Base-by-base conservation (phyloP, 1,140 invertebrate genomes). In the Drosophila persimilis region DNA sequence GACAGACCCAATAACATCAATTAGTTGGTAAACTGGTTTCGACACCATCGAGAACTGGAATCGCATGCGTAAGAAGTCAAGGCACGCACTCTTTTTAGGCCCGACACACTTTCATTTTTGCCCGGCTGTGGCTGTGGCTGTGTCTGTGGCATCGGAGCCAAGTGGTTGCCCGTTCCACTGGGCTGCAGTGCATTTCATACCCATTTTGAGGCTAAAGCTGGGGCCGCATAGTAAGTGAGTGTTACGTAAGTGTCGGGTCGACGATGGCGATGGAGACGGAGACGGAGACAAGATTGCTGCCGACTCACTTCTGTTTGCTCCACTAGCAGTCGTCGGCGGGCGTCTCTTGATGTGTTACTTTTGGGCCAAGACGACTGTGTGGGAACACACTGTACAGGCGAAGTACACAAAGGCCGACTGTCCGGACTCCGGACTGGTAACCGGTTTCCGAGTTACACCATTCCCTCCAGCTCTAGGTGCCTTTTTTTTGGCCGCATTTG, bases 391-490 rank as follows among this genome's bases (percentile, higher is more conserved):
- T 26, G 55, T 26, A 48, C 48, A 45, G 61, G 48, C 76, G 67
- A 70, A 78, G 67, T 74, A 73, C 66, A 61, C 60, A 67, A 66
- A 75, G 63, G 53, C 43, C 62, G 17, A 5, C 35, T 5, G 35
- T 39, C 4, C 45, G 67, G 54, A 46, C 50, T 64, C 4, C 45
- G 67, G 54, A 46, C 50, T 64, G 61, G 77, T 59, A 85, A 85
- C 81, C 81, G 83, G 81, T 85, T 85, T 63, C 59, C 73, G 65
- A 43, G 74, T 77, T 67, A 80, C 81, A 72, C 69, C 74, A 75
- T 63, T 59, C 60, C 22, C 60, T 66, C 50, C 46, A 24, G 5
- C 60, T 66, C 50, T 55, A 24, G 5, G 35, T 31, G 46, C 29
- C 15, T 45, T 41, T 20, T 20, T 4, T 39, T 39, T 29, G 17